Base-by-base conservation (phyloP, 1,140 invertebrate species). In the Drosophila guanche region DNA sequence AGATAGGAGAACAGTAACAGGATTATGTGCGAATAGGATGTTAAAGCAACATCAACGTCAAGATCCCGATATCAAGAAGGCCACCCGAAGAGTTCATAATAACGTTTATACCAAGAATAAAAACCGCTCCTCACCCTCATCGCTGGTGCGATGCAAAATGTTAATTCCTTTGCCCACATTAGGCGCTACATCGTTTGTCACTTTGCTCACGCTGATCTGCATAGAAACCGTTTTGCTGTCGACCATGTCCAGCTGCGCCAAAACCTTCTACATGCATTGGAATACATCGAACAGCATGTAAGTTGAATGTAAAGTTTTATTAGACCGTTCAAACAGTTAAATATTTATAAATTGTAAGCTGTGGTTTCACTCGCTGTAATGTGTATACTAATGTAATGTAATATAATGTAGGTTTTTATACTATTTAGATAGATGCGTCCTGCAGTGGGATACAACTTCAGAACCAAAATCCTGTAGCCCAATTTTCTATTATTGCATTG, bases 211-310 rank as follows among this genome's bases (percentile, higher is more conserved):
- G 77, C 93, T 96, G 89, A 93, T 95, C 75, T 95, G 94, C 92
- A 94, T 96, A 78, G 95, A 96, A 93, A 96, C 95, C 83, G 95
- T 96, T 23, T 92, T 96, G 90, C 92, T 95, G 37, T 95, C 94
- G 23, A 95, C 94, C 12, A 94, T 95, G 81, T 95, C 95, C 69
- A 95, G 95, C 90, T 95, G 95, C 92, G 95, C 95, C 50, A 96
- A 96, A 91, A 95, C 95, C 14, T 96, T 96, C 92, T 95, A 95
- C 92, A 95, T 96, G 92, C 95, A 96, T 88, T 96, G 96, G 96
- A 96, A 96, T 92, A 96, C 95, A 73, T 96, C 95, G 29, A 96
- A 96, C 91, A 95, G 94, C 81, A 95, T 95, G 94, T 95, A 92
- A 95, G 94, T 94, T 53, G 3, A 12, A 10, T 7, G 5, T 7